phyloP scores from a whole-genome alignment of 1,140 invertebrate genomes.

The Brachionus asplanchnoidis region DNA sequence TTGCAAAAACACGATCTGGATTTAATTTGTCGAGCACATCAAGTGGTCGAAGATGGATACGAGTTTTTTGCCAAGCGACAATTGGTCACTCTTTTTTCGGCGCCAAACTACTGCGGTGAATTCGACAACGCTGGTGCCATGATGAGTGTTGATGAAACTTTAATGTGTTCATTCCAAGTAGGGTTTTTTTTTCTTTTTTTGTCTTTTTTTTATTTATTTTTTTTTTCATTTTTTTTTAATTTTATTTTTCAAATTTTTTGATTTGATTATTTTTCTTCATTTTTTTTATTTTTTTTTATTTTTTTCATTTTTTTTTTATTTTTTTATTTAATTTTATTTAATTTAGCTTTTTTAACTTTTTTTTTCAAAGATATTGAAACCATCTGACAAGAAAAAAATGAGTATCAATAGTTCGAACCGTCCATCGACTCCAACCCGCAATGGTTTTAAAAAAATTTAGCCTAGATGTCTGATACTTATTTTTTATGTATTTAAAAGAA shows the following conservation, averaged over 20 bases:
- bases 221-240: not conserved
- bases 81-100: constrained; percentile 86
- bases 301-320: not conserved
- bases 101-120: constrained; percentile 98
- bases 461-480: not conserved
- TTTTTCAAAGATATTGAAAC: constrained; percentile 34
- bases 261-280: no score
- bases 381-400: constrained; percentile 34
- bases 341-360: not conserved
- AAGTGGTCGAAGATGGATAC: constrained; percentile 87
- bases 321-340: not conserved
- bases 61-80: constrained; percentile 98
- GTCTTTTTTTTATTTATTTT: not conserved
- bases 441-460: constrained; percentile 25
- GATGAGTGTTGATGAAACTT: constrained; percentile 98
- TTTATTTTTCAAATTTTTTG: no score
- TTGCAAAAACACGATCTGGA: constrained; percentile 62
- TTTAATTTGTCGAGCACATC: constrained; percentile 61
- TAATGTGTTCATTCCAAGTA: constrained; percentile 90
- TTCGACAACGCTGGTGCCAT: constrained; percentile 99
- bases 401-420: not conserved
- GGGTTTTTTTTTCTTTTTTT: not conserved
- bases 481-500: not conserved
- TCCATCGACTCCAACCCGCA: constrained; percentile 10
- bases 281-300: not conserved